phyloP scores from a whole-genome alignment of 2,797 vertebrate species.

The Acanthiza pusilla region DNA sequence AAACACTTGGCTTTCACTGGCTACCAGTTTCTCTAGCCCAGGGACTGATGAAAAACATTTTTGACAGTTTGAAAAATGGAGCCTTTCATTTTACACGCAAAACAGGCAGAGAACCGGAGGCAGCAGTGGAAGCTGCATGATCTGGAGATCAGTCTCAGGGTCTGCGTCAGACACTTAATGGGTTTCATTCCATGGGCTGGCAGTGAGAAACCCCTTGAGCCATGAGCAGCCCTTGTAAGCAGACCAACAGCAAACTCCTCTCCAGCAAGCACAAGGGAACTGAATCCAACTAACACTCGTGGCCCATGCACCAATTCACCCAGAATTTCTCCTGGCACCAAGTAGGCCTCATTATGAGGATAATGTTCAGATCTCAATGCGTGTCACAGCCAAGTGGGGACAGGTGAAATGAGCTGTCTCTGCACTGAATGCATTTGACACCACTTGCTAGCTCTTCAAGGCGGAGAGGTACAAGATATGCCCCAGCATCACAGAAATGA shows the following conservation, averaged over 20 bases:
- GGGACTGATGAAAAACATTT: background rate
- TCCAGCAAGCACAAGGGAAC: background rate
- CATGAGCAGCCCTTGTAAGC: background rate
- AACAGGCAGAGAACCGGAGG: background rate
- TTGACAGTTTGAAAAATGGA: background rate
- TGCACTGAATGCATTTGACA: background rate
- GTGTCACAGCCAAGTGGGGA: background rate
- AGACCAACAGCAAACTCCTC: background rate
- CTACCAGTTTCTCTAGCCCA: background rate
- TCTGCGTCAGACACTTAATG: background rate
- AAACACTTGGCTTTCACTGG: background rate
- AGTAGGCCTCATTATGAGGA: background rate
- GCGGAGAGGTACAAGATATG: background rate
- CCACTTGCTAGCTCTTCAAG: background rate
- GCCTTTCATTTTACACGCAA: background rate
- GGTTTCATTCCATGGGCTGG: background rate
- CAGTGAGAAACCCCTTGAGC: background rate
- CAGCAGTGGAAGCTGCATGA: background rate
- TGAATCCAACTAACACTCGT: rapidly evolving
- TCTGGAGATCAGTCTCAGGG: background rate
- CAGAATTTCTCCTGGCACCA: background rate
- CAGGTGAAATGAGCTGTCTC: background rate
- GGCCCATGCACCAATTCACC: background rate
- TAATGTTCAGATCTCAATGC: background rate
- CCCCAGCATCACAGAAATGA: background rate